Evolutionary conservation across 2,888 invertebrate genomes (phyloP), one percentile per base, ranked within the genome.

Genomic region (Diabrotica balteata): DNA sequence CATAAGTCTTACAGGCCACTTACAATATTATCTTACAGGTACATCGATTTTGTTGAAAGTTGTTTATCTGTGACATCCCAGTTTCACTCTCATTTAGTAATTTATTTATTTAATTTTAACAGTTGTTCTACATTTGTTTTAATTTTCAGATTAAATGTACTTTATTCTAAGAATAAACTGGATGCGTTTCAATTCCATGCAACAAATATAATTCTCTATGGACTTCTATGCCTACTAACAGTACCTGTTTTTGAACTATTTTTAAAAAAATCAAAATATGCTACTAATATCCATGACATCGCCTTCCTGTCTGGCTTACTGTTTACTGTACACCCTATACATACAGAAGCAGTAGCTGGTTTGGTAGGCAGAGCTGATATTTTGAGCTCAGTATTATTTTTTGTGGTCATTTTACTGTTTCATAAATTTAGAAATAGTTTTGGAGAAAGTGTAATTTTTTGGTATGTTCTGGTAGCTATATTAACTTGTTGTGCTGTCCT

Each of bases 1-100:
- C 98, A 98, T 81, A 97, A 97, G 84, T 97, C 97, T 0, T 98
- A 96, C 82, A 88, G 98, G 67, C 98, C 98, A 0, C 84, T 98
- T 2, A 97, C 97, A 11, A 90, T 93, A 53, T 82, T 97, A 51
- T 90, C 95, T 50, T 97, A 91, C 82, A 91, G 93, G 95, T 94
- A 83, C 77, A 76, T 51, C 47, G 8, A 51, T 42, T 47, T 55
- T 62, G 51, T 51, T 52, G 32, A 32, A 32, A 32, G 32, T 32
- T 32, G 5, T 32, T 32, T 32, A 5, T 5, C 32, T 32, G 4
- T 32, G 32, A 5, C 32, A 32, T 32, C 32, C 4, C 32, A 32
- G 32, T 32, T 32, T 32, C 32, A 32, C 32, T 32, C 3, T 32
- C 32, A 32, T 32, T 32, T 32, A 32, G 32, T 4, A 32, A 32